phyloP scores from a whole-genome alignment of 2,888 invertebrate species.

The Eretmocerus hayati region DNA sequence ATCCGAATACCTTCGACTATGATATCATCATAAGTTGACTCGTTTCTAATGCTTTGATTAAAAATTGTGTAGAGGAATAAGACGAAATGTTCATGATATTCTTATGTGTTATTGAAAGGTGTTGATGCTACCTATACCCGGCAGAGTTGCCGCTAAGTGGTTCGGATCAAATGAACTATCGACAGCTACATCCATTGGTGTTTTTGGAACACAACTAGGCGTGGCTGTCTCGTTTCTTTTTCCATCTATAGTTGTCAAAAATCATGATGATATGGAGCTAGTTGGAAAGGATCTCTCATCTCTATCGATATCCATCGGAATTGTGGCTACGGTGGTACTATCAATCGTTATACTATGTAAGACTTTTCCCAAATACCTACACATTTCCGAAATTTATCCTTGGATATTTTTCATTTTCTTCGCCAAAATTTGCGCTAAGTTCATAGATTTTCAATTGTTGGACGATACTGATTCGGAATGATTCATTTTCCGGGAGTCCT shows the following conservation, averaged over 20 bases:
- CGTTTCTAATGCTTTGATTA: too few relatives aligned
- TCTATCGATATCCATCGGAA: conserved; percentile 36
- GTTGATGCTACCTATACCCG: conserved; percentile 60
- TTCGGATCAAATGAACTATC: conserved; percentile 57
- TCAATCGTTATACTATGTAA: conserved; percentile 51
- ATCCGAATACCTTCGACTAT: too few relatives aligned
- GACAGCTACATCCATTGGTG: conserved; percentile 64
- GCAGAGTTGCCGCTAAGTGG: conserved; percentile 64
- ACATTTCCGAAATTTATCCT: too few relatives aligned
- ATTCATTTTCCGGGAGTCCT: too few relatives aligned
- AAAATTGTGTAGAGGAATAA: too few relatives aligned
- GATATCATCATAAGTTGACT: too few relatives aligned
- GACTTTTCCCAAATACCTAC: too few relatives aligned
- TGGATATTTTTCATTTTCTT: neutral
- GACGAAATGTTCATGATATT: too few relatives aligned
- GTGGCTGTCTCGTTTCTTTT: conserved; percentile 64
- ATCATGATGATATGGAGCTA: conserved; percentile 45
- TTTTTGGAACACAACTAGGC: conserved; percentile 69
- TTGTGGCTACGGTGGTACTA: conserved; percentile 53
- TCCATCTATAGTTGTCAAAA: conserved; percentile 54
- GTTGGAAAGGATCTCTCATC: conserved; percentile 45
- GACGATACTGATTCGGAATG: too few relatives aligned
- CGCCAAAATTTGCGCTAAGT: too few relatives aligned
- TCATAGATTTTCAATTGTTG: too few relatives aligned
- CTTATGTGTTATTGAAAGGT: too few relatives aligned